A percentile compares a stretch with the other conserved stretches of the same genome.
Conservation (phyloP, 2,113 vertebrate species). For the Perca schrenkii region DNA sequence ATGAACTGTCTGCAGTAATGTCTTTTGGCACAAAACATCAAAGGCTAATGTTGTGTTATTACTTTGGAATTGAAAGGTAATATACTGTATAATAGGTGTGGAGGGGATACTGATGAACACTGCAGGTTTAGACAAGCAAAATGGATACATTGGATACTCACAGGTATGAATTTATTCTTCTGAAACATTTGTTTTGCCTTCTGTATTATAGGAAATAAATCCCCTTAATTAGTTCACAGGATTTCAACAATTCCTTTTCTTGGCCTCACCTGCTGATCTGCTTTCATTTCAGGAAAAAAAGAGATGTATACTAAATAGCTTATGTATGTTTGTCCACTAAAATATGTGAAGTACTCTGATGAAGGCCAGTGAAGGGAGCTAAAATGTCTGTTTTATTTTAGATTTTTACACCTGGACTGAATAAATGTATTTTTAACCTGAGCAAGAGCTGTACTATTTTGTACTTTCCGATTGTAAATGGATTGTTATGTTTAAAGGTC, state of each 20-base stretch:
- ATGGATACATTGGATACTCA: background rate
- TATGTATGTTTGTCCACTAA: background rate
- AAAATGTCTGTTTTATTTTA: background rate
- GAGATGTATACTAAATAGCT: background rate
- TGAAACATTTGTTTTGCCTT: background rate
- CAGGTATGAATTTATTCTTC: background rate
- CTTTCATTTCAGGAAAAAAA: slow-evolving; percentile 9
- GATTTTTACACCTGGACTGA: background rate
- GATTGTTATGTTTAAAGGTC: slow-evolving; percentile 1
- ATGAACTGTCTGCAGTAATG: slow-evolving; percentile 1
- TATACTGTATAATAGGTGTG: background rate
- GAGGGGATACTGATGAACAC: background rate
- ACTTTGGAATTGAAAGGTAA: slow-evolving; percentile 7
- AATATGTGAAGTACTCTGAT: background rate
- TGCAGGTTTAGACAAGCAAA: background rate
- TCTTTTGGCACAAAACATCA: slow-evolving; percentile 1
- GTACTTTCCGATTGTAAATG: background rate
- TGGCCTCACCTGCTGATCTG: background rate
- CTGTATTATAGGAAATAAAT: background rate
- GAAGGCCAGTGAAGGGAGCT: background rate
- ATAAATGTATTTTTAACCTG: background rate
- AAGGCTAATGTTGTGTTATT: slow-evolving; percentile 3
- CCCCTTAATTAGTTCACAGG: background rate
- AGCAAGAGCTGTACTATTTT: background rate
- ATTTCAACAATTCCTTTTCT: background rate